Conservation (phyloP, 2,113 vertebrate species). For the Petaurus breviceps region DNA sequence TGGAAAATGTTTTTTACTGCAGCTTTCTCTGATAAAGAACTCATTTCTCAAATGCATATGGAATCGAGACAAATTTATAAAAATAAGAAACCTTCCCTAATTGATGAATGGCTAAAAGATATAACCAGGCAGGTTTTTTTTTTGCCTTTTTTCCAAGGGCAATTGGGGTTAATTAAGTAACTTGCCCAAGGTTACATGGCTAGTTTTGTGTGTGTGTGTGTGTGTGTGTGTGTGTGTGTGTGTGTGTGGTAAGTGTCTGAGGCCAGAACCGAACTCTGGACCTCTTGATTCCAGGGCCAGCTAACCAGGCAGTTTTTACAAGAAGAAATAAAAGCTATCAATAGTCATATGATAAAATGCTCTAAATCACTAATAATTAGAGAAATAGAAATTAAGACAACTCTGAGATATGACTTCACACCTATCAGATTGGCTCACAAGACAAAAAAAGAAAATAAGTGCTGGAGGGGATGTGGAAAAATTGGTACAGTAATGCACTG, state of each 20-base stretch:
- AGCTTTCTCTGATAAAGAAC: not conserved
- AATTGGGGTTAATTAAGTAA: too few relatives aligned
- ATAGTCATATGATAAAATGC: not conserved
- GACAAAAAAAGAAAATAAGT: not conserved
- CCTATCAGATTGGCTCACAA: not conserved
- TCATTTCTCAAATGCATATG: not conserved
- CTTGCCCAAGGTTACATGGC: too few relatives aligned
- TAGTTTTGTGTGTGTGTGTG: too few relatives aligned
- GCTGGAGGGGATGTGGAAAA: not conserved
- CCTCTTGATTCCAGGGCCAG: too few relatives aligned
- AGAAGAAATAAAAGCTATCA: not conserved
- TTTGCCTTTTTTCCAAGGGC: too few relatives aligned
- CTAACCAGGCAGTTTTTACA: not conserved
- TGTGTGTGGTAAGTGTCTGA: too few relatives aligned
- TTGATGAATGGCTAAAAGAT: not conserved
- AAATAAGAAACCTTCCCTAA: not conserved
- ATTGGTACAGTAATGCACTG: not conserved
- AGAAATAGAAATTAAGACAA: not conserved
- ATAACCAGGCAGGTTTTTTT: too few relatives aligned
- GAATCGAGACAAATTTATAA: not conserved
- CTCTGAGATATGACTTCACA: not conserved
- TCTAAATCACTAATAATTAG: not conserved
- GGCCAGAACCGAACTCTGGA: too few relatives aligned
- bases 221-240: too few relatives aligned
- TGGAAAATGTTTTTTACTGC: not conserved